phyloP scores from a whole-genome alignment of 2,888 invertebrate species.

The Geotrupes spiniger region DNA sequence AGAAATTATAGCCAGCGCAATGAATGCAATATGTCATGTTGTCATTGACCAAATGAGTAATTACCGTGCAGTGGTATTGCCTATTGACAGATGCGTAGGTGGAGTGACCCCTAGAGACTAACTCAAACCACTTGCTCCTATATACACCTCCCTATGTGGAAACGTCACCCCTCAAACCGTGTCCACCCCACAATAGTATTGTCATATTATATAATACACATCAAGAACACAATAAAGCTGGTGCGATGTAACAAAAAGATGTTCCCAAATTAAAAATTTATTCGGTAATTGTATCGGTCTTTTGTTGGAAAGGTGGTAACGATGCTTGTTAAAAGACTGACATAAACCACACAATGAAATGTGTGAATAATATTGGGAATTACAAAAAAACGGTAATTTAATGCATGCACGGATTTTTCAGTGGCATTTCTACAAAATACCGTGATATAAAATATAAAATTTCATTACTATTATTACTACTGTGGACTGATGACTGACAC shows the following conservation, averaged over 20 bases:
- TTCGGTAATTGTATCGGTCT: slow-evolving; percentile 18
- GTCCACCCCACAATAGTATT: slow-evolving; percentile 18
- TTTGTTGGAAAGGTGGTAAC: slow-evolving; percentile 24
- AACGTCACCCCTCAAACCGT: slow-evolving; percentile 9
- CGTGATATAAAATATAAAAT: no score
- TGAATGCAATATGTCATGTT: slow-evolving; percentile 48
- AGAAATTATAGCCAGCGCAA: slow-evolving; percentile 24
- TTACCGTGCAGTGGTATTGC: slow-evolving; percentile 44
- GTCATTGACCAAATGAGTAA: slow-evolving; percentile 48
- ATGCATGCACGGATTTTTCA: slow-evolving; percentile 1
- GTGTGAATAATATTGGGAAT: no score
- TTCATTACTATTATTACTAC: no score
- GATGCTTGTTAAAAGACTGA: slow-evolving; percentile 9
- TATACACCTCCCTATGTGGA: slow-evolving; percentile 17
- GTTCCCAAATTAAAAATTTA: slow-evolving; percentile 29
- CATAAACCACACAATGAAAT: neutral
- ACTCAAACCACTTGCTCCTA: slow-evolving; percentile 34
- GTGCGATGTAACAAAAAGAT: slow-evolving; percentile 23
- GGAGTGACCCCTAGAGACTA: slow-evolving; percentile 39
- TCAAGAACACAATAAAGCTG: slow-evolving; percentile 16
- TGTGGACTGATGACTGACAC: no score
- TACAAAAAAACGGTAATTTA: neutral
- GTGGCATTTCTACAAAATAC: no score
- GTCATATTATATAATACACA: slow-evolving; percentile 24
- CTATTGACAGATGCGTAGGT: slow-evolving; percentile 48